phyloP scores from a whole-genome alignment of 2,888 invertebrate species.

The Conistra vaccinii region DNA sequence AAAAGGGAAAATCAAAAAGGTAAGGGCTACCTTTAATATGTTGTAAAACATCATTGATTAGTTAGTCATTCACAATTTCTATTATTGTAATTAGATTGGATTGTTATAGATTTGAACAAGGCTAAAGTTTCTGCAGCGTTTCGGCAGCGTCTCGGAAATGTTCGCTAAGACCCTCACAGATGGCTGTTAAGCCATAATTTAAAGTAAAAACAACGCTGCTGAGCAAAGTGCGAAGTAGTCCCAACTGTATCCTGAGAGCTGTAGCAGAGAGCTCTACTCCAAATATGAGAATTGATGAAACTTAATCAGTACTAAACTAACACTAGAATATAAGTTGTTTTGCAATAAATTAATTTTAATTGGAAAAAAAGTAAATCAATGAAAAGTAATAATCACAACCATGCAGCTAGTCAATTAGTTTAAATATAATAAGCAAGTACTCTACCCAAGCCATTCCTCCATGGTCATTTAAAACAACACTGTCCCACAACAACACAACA shows the following conservation, averaged over 20 bases:
- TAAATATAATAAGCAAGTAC: not conserved
- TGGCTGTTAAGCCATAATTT: too few relatives aligned
- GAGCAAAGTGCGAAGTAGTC: too few relatives aligned
- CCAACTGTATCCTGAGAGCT: too few relatives aligned
- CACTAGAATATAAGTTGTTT: too few relatives aligned
- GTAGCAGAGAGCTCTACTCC: too few relatives aligned
- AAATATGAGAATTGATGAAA: too few relatives aligned
- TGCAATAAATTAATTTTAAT: too few relatives aligned
- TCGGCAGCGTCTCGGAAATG: too few relatives aligned
- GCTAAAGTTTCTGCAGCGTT: too few relatives aligned
- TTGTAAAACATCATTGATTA: not conserved
- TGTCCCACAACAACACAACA: constrained; percentile 16
- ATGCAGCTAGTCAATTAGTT: not conserved
- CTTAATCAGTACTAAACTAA: too few relatives aligned
- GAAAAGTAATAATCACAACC: not conserved
- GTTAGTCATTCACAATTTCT: not conserved
- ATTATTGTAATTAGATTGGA: not conserved
- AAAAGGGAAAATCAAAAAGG: not conserved
- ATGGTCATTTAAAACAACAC: constrained; percentile 3
- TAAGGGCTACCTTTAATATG: not conserved
- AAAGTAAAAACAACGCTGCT: too few relatives aligned
- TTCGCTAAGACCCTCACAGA: too few relatives aligned
- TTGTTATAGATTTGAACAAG: not conserved
- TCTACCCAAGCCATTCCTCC: not conserved
- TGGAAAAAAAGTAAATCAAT: not conserved